These are phyloP conservation scores for Selene dorsalis DNA, from an alignment of 2,797 vertebrate genomes.

Conservation along the genomic window DNA sequence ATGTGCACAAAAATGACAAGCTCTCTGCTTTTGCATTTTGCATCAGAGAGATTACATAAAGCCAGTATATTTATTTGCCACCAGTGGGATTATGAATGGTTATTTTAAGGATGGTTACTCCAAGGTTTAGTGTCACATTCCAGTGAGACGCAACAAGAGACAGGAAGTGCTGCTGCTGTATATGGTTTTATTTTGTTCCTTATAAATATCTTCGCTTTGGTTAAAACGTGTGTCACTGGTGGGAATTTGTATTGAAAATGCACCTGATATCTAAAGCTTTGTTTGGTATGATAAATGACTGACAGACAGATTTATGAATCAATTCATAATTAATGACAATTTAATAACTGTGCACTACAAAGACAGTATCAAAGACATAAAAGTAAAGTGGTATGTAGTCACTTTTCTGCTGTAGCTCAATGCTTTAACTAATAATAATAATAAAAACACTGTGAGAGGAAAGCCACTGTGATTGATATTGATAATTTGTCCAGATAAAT, in stretches of 20 bases:
- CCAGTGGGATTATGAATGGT: background rate
- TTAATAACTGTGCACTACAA: background rate
- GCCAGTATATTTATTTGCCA: background rate
- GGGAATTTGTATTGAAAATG: background rate
- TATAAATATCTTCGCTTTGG: background rate
- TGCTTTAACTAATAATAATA: too few species aligned
- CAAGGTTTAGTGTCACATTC: background rate
- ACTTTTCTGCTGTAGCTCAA: constrained; percentile 1
- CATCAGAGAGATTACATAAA: background rate
- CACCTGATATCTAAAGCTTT: background rate
- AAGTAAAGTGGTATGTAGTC: background rate
- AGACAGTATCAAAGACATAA: background rate
- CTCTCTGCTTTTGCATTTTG: background rate
- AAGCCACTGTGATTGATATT: background rate
- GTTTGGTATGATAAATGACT: background rate
- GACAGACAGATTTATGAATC: background rate
- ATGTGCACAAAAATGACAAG: background rate
- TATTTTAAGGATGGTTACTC: background rate
- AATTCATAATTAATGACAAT: background rate
- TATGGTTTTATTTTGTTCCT: background rate
- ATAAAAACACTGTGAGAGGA: background rate
- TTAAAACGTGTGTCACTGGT: background rate
- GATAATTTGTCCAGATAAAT: too few species aligned
- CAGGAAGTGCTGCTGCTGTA: background rate
- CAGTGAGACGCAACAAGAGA: background rate